phyloP scores from a whole-genome alignment of 2,113 vertebrate species.

The Chaetorhynchus papuensis region DNA sequence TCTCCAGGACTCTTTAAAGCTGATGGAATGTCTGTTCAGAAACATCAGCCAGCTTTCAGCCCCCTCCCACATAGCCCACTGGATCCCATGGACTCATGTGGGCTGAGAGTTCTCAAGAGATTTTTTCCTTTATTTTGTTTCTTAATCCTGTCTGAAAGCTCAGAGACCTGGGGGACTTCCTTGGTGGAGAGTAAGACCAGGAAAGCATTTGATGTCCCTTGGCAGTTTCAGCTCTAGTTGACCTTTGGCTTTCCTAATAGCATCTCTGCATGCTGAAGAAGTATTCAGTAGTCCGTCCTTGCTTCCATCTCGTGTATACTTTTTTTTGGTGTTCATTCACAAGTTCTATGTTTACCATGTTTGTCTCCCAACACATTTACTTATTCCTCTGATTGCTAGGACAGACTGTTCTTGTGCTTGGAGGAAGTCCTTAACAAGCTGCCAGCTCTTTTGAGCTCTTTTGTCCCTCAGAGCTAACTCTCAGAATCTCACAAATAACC shows the following conservation, averaged over 20 bases:
- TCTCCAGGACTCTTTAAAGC: not conserved
- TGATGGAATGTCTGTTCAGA: not conserved
- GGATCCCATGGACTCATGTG: too few relatives aligned
- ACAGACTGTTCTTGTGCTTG: not conserved
- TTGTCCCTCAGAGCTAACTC: not conserved
- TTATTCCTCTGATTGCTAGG: not conserved
- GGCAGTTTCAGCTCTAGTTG: not conserved
- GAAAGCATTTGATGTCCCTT: not conserved
- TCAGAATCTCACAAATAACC: not conserved
- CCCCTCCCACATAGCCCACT: not conserved
- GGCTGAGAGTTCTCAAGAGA: not conserved
- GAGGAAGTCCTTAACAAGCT: not conserved
- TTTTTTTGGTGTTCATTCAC: not conserved
- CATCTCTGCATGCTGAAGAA: not conserved
- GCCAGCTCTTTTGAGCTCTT: not conserved
- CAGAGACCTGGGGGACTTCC: not conserved
- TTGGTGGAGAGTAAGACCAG: not conserved
- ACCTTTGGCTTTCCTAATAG: not conserved
- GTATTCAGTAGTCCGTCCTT: not conserved
- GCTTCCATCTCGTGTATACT: not conserved
- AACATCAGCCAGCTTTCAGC: not conserved
- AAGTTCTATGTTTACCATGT: not conserved
- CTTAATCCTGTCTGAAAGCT: not conserved
- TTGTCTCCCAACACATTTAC: not conserved
- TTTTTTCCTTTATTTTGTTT: not conserved